phyloP scores from a whole-genome alignment of 2,113 vertebrate species.

The Tenrec ecaudatus region DNA sequence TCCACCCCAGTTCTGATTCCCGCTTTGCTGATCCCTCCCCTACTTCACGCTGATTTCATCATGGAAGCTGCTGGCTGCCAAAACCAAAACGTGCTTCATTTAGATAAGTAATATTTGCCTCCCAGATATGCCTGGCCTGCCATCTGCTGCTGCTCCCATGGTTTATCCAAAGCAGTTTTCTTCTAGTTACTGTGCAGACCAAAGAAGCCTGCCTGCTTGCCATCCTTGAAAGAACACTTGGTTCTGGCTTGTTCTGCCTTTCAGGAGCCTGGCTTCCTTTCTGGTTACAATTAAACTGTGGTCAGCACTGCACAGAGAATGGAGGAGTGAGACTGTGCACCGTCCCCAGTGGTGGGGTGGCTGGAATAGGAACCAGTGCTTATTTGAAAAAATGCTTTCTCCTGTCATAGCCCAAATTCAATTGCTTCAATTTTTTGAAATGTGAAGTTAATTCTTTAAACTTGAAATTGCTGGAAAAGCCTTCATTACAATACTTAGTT shows the following conservation, averaged over 20 bases:
- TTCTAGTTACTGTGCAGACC: neutral
- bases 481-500: neutral
- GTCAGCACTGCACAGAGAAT: neutral
- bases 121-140: conserved; percentile 14
- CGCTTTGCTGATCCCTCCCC: neutral
- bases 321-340: neutral
- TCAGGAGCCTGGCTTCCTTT: neutral
- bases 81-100: conserved; percentile 42
- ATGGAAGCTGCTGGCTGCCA: neutral
- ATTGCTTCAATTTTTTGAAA: conserved; percentile 36
- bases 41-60: conserved; percentile 5
- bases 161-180: conserved; percentile 3
- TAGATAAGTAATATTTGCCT: conserved; percentile 61
- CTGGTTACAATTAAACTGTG: conserved; percentile 46
- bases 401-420: neutral
- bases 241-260: conserved; percentile 23
- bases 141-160: conserved; percentile 10
- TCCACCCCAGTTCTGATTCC: neutral
- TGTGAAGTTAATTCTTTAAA: neutral
- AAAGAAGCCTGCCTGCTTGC: neutral
- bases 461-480: neutral
- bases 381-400: neutral
- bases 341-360: neutral
- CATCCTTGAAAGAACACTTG: neutral
- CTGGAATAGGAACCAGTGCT: neutral